Evolutionary conservation across 2,797 vertebrate genomes (phyloP).

Genomic region (Cryptoblepharus egeriae): DNA sequence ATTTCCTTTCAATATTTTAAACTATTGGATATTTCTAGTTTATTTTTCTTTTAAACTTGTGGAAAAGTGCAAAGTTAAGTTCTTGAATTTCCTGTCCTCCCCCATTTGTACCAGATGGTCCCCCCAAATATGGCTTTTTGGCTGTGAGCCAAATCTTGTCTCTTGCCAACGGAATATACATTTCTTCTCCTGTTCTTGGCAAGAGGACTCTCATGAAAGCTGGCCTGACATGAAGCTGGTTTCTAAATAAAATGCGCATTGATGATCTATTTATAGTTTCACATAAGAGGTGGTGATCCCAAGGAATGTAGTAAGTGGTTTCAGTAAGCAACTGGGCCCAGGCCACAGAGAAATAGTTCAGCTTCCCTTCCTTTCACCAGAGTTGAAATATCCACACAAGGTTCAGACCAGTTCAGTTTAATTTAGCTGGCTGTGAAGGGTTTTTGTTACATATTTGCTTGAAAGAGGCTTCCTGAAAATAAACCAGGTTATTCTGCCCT

Average conservation of each 20-base stretch:
- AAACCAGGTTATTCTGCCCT: slow-evolving; percentile 19
- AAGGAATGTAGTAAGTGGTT: slow-evolving; percentile 36
- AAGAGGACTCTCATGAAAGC: slow-evolving; percentile 30
- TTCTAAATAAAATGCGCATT: slow-evolving; percentile 58
- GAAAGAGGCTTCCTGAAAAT: slow-evolving; percentile 2
- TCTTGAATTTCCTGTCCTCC: not conserved
- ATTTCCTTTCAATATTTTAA: not conserved
- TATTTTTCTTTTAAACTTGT: slow-evolving; percentile 7
- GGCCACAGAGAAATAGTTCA: slow-evolving; percentile 12
- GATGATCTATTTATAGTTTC: slow-evolving; percentile 60
- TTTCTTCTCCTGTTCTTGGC: slow-evolving; percentile 36
- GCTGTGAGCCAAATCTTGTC: slow-evolving; percentile 38
- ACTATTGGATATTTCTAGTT: not conserved
- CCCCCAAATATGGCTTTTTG: not conserved
- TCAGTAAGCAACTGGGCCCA: slow-evolving; percentile 46
- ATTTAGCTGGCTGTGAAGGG: slow-evolving; percentile 23
- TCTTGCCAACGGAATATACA: slow-evolving; percentile 17
- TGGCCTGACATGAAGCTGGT: slow-evolving; percentile 27
- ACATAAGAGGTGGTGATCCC: slow-evolving; percentile 45
- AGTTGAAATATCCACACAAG: slow-evolving; percentile 28
- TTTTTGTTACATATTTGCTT: rapidly evolving
- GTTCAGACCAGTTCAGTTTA: slow-evolving; percentile 33
- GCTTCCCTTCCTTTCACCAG: slow-evolving; percentile 39
- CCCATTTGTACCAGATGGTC: not conserved
- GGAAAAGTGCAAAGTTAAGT: slow-evolving; percentile 8